Percentiles rank a stretch among this genome's conserved stretches.
These are phyloP conservation scores for Lordiphosa collinella DNA, from an alignment of 1,140 invertebrate genomes.

Conservation along the genomic window DNA sequence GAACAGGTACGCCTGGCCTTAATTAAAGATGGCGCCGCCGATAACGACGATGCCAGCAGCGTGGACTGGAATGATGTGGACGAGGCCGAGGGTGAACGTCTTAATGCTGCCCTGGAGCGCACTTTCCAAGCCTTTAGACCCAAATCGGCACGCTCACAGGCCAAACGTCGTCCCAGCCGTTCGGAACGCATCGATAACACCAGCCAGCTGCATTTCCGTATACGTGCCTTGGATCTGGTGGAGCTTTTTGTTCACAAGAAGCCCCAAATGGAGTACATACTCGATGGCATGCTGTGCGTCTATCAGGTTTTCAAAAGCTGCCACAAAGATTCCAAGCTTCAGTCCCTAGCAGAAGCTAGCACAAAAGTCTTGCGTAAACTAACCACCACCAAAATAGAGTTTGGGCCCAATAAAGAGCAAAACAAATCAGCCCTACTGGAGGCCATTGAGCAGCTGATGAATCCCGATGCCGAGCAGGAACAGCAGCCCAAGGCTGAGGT, in stretches of 20 bases:
- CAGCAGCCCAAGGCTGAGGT: conserved; percentile 9
- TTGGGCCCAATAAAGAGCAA: background rate
- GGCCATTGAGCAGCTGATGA: conserved; percentile 27
- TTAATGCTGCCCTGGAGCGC: conserved; percentile 85
- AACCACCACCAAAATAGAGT: conserved; percentile 10
- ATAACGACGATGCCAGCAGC: conserved; percentile 77
- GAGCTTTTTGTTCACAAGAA: conserved; percentile 27
- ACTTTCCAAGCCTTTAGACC: conserved; percentile 85
- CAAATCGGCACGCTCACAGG: conserved; percentile 14
- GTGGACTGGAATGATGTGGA: conserved; percentile 88
- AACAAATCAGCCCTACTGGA: conserved; percentile 21
- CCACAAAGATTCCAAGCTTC: conserved; percentile 15
- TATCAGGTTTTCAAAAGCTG: conserved; percentile 20
- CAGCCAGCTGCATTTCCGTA: conserved; percentile 42
- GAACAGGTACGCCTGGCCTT: conserved; percentile 50
- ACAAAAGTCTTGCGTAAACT: conserved; percentile 34
- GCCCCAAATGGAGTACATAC: conserved; percentile 21
- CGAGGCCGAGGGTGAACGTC: conserved; percentile 86
- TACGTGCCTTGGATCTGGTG: conserved; percentile 42
- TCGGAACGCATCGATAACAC: conserved; percentile 52
- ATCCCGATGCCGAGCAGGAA: background rate
- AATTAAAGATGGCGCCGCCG: conserved; percentile 6
- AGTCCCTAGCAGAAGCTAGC: conserved; percentile 39
- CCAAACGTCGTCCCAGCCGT: conserved; percentile 38
- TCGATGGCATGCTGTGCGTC: conserved; percentile 26